Base-by-base conservation (phyloP, 2,888 invertebrate genomes). In the Synergus japonicus region DNA sequence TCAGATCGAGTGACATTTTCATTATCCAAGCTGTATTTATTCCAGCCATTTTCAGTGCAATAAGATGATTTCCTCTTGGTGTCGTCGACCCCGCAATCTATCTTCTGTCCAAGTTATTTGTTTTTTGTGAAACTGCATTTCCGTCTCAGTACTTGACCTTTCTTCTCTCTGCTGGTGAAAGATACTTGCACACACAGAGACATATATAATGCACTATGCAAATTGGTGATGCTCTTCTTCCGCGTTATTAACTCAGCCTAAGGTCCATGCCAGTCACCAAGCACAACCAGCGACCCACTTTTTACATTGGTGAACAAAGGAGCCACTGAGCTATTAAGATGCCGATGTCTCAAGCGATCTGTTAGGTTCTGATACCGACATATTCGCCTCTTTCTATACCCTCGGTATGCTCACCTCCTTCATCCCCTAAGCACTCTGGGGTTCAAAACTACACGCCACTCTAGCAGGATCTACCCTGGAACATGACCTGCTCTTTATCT, bases 231-330 rank as follows among this genome's bases (percentile, higher is more conserved):
- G 49, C 76, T 58, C 81, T 78, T 82, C 83, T 82, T 84, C 81
- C 83, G 69, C 82, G 81, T 84, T 86, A 86, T 86, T 83, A 86
- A 83, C 84, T 82, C 81, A 78, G 80, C 82, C 86, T 81, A 83
- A 87, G 79, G 82, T 83, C 79, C 82, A 78, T 37, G 76, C 41
- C 67, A 22, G 41, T 76, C 63, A 65, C 69, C 76, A 73, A 29
- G 69, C 65, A 43, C 58, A 76, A 22, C 86, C 69, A 76, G 22
- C 86, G 85, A 86, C 86, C 87, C 77, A 87, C 63, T 83, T 83
- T 81, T 83, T 78, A 66, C 15, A 44, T 63, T 73, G 15, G 10
- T 46, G 43, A 69, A 78, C 58, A 77, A 78, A 67, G 80, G 83
- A 80, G 66, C 73, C 81, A 80, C 77, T 78, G 81, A 77, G 78